Evolutionary conservation across 2,113 vertebrate genomes (phyloP).

Genomic region (Periophthalmodon schlosseri): DNA sequence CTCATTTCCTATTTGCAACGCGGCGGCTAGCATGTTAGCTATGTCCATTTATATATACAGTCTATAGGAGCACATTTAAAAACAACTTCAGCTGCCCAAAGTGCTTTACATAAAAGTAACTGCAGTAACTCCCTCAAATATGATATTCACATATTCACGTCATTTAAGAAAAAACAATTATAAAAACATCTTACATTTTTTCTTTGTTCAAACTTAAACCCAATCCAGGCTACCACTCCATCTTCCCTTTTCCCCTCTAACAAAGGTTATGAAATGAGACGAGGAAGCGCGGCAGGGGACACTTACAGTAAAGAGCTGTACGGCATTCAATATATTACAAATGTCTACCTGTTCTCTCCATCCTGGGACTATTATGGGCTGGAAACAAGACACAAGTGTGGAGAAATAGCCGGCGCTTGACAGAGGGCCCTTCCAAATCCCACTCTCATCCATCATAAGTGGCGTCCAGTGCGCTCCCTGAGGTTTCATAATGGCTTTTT

Average conservation of each 20-base stretch:
- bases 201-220: neutral
- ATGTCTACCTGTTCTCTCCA: constrained; percentile 68
- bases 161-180: too few species aligned
- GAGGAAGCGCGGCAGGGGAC: constrained; percentile 79
- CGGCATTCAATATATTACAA: constrained; percentile 77
- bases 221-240: constrained; percentile 17
- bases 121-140: too few species aligned
- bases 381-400: constrained; percentile 75
- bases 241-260: constrained; percentile 23
- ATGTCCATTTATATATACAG: too few species aligned
- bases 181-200: too few species aligned
- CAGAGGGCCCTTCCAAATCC: constrained; percentile 73
- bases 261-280: constrained; percentile 78
- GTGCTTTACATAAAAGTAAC: too few species aligned
- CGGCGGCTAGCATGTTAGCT: too few species aligned
- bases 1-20: too few species aligned
- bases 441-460: constrained; percentile 76
- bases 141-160: too few species aligned
- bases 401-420: constrained; percentile 60
- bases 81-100: too few species aligned
- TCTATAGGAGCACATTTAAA: too few species aligned
- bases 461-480: constrained; percentile 58
- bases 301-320: constrained; percentile 13
- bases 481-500: constrained; percentile 74
- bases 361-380: constrained; percentile 64